Evolutionary conservation across 2,113 vertebrate species (phyloP).

Genomic region (Polypterus bichir): DNA sequence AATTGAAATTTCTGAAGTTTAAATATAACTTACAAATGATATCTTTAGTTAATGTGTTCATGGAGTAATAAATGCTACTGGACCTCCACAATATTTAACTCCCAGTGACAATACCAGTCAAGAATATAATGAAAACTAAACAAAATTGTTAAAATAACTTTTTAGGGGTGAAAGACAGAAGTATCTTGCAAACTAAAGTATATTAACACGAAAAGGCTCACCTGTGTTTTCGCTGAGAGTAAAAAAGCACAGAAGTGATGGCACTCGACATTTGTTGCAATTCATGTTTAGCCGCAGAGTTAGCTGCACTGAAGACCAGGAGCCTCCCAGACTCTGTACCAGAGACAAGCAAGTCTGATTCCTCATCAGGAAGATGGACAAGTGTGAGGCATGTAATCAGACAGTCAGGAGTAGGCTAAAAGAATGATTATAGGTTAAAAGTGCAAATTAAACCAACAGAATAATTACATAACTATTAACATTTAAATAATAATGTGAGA

Average conservation of each 20-base stretch:
- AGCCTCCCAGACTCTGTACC: conserved; percentile 77
- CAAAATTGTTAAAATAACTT: too few species aligned
- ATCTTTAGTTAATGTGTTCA: too few species aligned
- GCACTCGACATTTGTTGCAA: conserved; percentile 73
- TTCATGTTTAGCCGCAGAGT: conserved; percentile 44
- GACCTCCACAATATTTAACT: too few species aligned
- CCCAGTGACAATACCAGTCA: too few species aligned
- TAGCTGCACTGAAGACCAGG: conserved; percentile 52
- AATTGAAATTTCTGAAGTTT: too few species aligned
- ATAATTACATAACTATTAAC: not conserved
- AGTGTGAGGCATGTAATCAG: conserved; percentile 71
- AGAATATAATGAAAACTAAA: too few species aligned
- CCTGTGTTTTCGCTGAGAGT: conserved; percentile 53
- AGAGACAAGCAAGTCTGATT: conserved; percentile 73
- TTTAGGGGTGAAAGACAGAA: not conserved
- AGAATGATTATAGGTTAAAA: too few species aligned
- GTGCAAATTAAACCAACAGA: not conserved
- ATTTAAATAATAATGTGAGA: too few species aligned
- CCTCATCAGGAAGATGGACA: conserved; percentile 53
- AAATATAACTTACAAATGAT: too few species aligned
- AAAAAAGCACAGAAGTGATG: conserved; percentile 76
- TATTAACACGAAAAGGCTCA: conserved; percentile 19
- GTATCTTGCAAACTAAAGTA: not conserved
- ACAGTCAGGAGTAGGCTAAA: conserved; percentile 27
- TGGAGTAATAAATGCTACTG: too few species aligned